Evolutionary conservation across 2,113 vertebrate genomes (phyloP).

Genomic region (Pseudopipra pipra): DNA sequence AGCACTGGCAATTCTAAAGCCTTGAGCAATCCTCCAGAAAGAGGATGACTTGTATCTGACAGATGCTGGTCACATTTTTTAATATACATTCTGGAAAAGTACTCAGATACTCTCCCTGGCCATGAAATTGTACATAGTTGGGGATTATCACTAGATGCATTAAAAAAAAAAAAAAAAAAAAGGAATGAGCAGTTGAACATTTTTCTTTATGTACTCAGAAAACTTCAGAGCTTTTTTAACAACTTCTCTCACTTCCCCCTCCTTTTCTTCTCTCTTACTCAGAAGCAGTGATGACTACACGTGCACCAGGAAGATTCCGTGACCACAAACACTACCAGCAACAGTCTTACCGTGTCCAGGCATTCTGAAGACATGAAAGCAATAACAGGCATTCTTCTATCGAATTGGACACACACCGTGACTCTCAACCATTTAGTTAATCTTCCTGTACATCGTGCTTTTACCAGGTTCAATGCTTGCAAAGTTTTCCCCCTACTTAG

Average conservation of each 20-base stretch:
- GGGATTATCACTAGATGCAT: background rate
- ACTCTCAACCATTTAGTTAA: background rate
- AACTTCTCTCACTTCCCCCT: slow-evolving; percentile 31
- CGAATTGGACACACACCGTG: background rate
- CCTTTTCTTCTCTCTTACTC: background rate
- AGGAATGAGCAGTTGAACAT: background rate
- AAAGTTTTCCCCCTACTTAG: background rate
- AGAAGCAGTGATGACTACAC: background rate
- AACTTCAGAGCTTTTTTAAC: background rate
- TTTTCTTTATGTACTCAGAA: background rate
- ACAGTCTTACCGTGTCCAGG: background rate
- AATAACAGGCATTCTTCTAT: background rate
- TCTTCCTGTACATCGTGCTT: background rate
- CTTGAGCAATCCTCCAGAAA: background rate
- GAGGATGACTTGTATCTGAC: background rate
- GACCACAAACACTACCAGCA: slow-evolving; percentile 25
- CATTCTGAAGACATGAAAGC: background rate
- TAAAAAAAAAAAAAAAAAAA: background rate
- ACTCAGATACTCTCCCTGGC: background rate
- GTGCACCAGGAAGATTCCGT: background rate
- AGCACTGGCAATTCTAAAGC: background rate
- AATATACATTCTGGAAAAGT: background rate
- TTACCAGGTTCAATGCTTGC: background rate
- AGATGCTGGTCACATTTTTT: background rate
- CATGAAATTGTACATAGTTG: background rate